These are phyloP conservation scores for Nycticebus coucang DNA, from an alignment of 2,113 vertebrate genomes.

Conservation along the genomic window DNA sequence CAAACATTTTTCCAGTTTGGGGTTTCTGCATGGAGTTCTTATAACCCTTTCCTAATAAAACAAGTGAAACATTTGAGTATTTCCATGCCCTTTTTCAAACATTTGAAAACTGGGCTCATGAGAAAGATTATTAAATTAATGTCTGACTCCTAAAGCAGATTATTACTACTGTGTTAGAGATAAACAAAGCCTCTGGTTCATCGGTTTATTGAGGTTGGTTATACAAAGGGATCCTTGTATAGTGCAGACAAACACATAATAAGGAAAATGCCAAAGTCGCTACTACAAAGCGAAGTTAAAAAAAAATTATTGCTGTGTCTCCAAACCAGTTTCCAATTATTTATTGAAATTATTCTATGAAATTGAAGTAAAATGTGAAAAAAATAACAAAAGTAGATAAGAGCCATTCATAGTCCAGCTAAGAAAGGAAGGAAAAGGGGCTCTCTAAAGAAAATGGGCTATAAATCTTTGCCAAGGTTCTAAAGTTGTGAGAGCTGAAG, in stretches of 20 bases:
- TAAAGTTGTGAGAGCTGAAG: conserved; percentile 27
- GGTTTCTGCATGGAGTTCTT: neutral
- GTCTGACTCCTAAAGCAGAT: neutral
- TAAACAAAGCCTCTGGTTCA: conserved; percentile 42
- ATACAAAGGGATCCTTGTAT: conserved; percentile 68
- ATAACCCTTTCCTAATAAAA: neutral
- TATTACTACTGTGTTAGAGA: neutral
- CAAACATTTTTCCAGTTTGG: neutral
- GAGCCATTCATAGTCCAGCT: conserved; percentile 42
- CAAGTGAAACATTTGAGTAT: neutral
- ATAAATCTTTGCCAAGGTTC: conserved; percentile 51
- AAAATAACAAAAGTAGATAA: conserved; percentile 63
- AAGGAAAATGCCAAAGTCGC: conserved; percentile 59
- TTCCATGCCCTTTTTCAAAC: conserved; percentile 17
- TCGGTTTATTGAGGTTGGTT: conserved; percentile 53
- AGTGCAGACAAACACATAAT: conserved; percentile 53
- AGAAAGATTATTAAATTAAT: neutral
- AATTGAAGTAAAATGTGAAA: conserved; percentile 56
- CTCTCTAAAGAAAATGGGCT: conserved; percentile 62
- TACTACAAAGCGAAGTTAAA: conserved; percentile 61
- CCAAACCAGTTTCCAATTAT: conserved; percentile 62
- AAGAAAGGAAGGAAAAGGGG: conserved; percentile 67
- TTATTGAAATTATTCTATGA: conserved; percentile 69
- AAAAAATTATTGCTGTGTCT: conserved; percentile 33
- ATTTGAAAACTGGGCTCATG: neutral